A percentile compares a stretch with the other conserved stretches of the same genome.
Evolutionary conservation across 2,797 vertebrate species (phyloP).

Genomic region (Helarctos malayanus): DNA sequence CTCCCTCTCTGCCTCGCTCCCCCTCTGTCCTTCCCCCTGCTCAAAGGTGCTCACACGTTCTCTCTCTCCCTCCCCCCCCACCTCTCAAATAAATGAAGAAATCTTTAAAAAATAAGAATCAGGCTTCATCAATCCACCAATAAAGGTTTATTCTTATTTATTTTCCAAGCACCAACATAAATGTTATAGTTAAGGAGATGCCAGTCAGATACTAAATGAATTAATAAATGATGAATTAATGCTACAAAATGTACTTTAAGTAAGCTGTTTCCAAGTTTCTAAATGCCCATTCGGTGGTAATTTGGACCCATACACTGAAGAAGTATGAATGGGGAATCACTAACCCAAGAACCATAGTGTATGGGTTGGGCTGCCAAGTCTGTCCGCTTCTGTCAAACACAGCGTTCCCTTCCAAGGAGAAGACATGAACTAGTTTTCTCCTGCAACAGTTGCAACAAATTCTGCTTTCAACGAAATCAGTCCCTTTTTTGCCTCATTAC

Average conservation of each 20-base stretch:
- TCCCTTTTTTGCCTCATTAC: conserved; percentile 23
- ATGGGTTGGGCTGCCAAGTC: not conserved
- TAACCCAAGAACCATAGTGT: not conserved
- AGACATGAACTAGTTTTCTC: not conserved
- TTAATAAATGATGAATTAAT: conserved; percentile 27
- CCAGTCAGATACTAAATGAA: not conserved
- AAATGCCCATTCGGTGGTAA: not conserved
- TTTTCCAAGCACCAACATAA: conserved; percentile 26
- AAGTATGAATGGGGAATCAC: not conserved
- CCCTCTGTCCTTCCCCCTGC: too few species aligned
- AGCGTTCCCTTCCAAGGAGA: not conserved
- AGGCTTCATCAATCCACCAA: not conserved
- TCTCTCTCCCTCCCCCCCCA: too few species aligned
- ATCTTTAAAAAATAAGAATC: not conserved
- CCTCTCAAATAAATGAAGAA: too few species aligned
- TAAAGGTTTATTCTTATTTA: conserved; percentile 50
- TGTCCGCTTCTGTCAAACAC: not conserved
- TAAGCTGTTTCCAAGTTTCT: conserved; percentile 31
- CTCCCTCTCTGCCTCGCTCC: too few species aligned
- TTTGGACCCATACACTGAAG: not conserved
- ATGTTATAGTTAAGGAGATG: conserved; percentile 4
- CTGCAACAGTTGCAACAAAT: conserved; percentile 3
- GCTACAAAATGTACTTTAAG: conserved; percentile 3
- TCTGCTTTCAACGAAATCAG: conserved; percentile 52
- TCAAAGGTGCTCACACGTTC: too few species aligned